Evolutionary conservation across 2,888 invertebrate genomes (phyloP).

Genomic region (Cordilura impudica): DNA sequence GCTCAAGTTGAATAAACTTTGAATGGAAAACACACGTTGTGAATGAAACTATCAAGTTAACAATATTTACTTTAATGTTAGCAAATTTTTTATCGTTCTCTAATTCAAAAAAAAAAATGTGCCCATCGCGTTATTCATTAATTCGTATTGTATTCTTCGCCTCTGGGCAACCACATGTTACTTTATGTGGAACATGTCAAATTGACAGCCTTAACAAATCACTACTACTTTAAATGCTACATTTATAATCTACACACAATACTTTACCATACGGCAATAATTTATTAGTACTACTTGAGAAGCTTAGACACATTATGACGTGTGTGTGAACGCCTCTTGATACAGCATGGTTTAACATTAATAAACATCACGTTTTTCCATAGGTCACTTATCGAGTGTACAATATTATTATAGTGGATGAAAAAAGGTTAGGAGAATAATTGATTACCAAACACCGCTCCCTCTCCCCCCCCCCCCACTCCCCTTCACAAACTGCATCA

Average conservation of each 20-base stretch:
- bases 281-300: conserved; percentile 1
- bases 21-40: too few species aligned
- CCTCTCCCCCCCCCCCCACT: not conserved
- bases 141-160: not conserved
- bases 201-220: conserved; percentile 44
- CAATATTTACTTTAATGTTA: too few species aligned
- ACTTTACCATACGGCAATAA: not conserved
- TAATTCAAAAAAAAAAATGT: not conserved
- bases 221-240: not conserved
- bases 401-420: not conserved
- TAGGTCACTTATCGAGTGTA: conserved; percentile 39
- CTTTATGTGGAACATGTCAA: conserved; percentile 45
- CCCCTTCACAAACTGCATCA: not conserved
- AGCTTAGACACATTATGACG: not conserved
- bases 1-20: not conserved
- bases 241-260: conserved; percentile 20
- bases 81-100: not conserved
- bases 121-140: not conserved
- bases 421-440: conserved; percentile 22
- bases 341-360: conserved; percentile 15
- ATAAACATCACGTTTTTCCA: conserved; percentile 50
- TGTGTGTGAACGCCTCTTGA: conserved; percentile 45
- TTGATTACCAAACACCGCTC: not conserved
- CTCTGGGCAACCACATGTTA: not conserved
- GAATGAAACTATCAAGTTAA: too few species aligned